These are phyloP conservation scores for Busseola fusca DNA, from an alignment of 2,888 invertebrate genomes.

Conservation along the genomic window DNA sequence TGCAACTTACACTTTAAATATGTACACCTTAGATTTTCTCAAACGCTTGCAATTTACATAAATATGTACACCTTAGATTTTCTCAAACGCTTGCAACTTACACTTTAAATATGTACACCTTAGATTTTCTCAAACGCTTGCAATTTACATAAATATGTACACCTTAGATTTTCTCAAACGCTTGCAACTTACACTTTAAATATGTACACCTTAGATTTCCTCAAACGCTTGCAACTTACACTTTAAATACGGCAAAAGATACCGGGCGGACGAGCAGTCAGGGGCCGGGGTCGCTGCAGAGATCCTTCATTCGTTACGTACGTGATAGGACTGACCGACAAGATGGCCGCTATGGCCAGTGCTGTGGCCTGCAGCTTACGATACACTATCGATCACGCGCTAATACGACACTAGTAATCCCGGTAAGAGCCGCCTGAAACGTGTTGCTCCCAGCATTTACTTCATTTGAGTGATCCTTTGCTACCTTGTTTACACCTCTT, in stretches of 20 bases:
- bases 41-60: too few relatives aligned
- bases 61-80: too few relatives aligned
- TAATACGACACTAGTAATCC: constrained; percentile 76
- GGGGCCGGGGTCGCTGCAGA: constrained; percentile 69
- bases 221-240: constrained; percentile 38
- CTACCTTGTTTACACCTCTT: constrained; percentile 47
- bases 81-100: too few relatives aligned
- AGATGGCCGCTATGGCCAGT: constrained; percentile 63
- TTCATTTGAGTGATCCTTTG: constrained; percentile 51
- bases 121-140: too few relatives aligned
- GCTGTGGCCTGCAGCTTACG: constrained; percentile 64
- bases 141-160: too few relatives aligned
- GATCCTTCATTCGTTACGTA: constrained; percentile 76
- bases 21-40: too few relatives aligned
- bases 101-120: too few relatives aligned
- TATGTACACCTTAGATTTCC: constrained; percentile 29
- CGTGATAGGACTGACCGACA: constrained; percentile 74
- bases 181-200: constrained; percentile 51
- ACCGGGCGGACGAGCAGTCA: constrained; percentile 35
- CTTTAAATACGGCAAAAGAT: constrained; percentile 51
- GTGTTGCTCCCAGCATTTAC: constrained; percentile 60
- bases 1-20: too few relatives aligned
- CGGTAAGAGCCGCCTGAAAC: constrained; percentile 61
- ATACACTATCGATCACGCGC: constrained; percentile 74
- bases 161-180: too few relatives aligned